Base-by-base conservation (phyloP, 2,113 vertebrate species). In the Corvus hawaiiensis region DNA sequence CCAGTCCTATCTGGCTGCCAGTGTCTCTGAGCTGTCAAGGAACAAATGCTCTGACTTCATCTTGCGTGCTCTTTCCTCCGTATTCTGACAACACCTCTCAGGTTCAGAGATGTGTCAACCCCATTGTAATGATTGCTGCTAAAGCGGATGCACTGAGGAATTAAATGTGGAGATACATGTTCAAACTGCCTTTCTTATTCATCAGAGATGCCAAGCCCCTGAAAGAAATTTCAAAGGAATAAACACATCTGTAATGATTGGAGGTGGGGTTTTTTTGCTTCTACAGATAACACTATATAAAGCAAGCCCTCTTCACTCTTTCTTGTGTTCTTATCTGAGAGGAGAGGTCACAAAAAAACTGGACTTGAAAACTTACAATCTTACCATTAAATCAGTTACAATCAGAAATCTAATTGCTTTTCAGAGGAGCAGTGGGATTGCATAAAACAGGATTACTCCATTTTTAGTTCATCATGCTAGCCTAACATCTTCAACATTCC, bases 1-100 rank as follows among this genome's bases (percentile, higher is more conserved):
- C 39, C 71, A 87, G 41, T 58, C 66, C 74, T 93, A 79, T 79
- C 67, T 79, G 84, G 54, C 81, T 96, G 81, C 87, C 58, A 61
- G 66, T 5, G 6, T 5, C 13, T 72, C 61, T 41, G 78, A 94
- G 72, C 77, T 94, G 87, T 95, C 93, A 94, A 82, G 74, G 84
- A 93, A 76, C 62, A 93, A 95, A 94, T 76, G 54, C 66, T 91
- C 69, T 89, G 81, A 78, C 89, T 95, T 91, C 78, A 82, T 87
- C 67, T 66, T 20, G 46, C 8, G 2, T 39, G 67, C 58, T 91
- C 52, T 52, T 89, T 89, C 79, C 87, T 92, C 46, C 0, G 0
- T 54, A 58, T 76, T 79, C 71, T 94, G 91, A 94, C 94, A 94
- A 37, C 1, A 1, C 67, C 44, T 87, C 89, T 73, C 71, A 85